Evolutionary conservation across 2,888 invertebrate genomes (phyloP).

Genomic region (Dendrolimus houi): DNA sequence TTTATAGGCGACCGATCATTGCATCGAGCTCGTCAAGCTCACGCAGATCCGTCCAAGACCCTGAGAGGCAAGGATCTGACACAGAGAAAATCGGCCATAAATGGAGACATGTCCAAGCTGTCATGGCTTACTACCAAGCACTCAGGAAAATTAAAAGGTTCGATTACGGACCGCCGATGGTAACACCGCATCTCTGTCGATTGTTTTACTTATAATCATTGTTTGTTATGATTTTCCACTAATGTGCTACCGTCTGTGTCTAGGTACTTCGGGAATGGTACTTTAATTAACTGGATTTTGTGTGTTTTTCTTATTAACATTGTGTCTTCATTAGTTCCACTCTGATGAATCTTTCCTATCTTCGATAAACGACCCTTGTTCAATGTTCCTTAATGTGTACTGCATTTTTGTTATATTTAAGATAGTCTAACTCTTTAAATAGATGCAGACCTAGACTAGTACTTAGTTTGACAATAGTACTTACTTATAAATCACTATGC

Average conservation of each 20-base stretch:
- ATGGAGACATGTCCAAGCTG: conserved; percentile 91
- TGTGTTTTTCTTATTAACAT: conserved; percentile 65
- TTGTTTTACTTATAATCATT: conserved; percentile 38
- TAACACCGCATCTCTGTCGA: conserved; percentile 57
- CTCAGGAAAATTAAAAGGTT: conserved; percentile 94
- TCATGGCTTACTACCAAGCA: conserved; percentile 92
- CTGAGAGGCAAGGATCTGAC: conserved; percentile 56
- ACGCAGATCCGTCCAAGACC: conserved; percentile 62
- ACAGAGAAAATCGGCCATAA: conserved; percentile 79
- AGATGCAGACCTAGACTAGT: conserved; percentile 34
- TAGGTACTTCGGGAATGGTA: conserved; percentile 69
- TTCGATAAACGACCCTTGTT: conserved; percentile 50
- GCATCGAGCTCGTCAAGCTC: conserved; percentile 67
- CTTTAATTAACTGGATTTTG: conserved; percentile 57
- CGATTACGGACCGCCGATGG: conserved; percentile 44
- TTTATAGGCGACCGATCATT: conserved; percentile 73
- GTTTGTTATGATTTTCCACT: conserved; percentile 62
- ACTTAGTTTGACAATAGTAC: conserved; percentile 45
- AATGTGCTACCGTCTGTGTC: conserved; percentile 61
- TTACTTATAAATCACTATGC: conserved; percentile 50
- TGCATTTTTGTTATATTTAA: conserved; percentile 48
- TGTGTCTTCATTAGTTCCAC: conserved; percentile 62
- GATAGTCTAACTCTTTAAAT: conserved; percentile 4
- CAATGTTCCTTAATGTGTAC: conserved; percentile 45
- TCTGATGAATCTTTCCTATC: conserved; percentile 51